Evolutionary conservation across 1,140 invertebrate genomes (phyloP).

Genomic region (Orchestia grillus): DNA sequence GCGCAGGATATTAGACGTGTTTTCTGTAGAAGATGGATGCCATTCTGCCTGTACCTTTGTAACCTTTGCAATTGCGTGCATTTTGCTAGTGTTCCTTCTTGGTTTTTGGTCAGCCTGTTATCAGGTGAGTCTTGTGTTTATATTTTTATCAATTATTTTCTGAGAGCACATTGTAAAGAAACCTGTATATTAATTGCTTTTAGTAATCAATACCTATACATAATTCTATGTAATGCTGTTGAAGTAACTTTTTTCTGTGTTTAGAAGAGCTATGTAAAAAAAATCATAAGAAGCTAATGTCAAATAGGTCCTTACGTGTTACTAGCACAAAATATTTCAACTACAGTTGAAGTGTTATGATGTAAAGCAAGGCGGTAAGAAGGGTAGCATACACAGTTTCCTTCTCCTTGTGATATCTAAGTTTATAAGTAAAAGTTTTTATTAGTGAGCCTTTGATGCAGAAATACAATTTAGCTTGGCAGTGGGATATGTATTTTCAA

Average conservation of each 20-base stretch:
- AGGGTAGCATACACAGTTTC: too few relatives aligned
- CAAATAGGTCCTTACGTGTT: too few relatives aligned
- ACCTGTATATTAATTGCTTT: background rate
- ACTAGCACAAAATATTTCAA: too few relatives aligned
- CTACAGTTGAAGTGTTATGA: too few relatives aligned
- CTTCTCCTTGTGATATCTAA: too few relatives aligned
- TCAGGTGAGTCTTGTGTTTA: background rate
- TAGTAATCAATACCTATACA: background rate
- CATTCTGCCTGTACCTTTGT: background rate
- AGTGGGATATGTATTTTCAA: background rate
- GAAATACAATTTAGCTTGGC: background rate
- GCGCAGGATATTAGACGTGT: background rate
- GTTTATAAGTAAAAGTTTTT: too few relatives aligned
- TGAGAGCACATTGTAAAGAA: background rate
- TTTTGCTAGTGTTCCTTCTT: background rate
- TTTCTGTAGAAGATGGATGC: background rate
- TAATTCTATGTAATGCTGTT: background rate
- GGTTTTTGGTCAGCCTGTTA: slow-evolving; percentile 24
- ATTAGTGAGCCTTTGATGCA: too few relatives aligned
- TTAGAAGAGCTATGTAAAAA: background rate
- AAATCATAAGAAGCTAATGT: background rate
- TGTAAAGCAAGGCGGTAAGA: too few relatives aligned
- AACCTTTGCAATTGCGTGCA: background rate
- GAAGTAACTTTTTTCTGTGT: background rate
- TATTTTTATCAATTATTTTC: background rate